Percentiles rank a stretch among this genome's conserved stretches.
phyloP scores from a whole-genome alignment of 2,888 invertebrate species.

The Cheilosia scutellata region DNA sequence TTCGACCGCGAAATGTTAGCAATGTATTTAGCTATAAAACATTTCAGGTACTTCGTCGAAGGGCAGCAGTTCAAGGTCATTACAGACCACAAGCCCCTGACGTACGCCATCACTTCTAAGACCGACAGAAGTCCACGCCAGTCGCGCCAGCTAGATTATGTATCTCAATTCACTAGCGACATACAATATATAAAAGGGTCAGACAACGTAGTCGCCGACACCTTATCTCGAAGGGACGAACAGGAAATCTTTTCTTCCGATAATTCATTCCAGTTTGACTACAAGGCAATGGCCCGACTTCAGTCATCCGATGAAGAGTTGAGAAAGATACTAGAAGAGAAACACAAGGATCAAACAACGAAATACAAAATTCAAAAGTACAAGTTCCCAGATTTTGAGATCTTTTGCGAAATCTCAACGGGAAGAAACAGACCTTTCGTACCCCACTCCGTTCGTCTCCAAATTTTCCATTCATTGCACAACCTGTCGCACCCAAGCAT shows the following conservation, averaged over 20 bases:
- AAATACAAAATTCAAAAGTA: slow-evolving; percentile 41
- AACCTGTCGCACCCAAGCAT: slow-evolving; percentile 50
- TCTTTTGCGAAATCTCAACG: slow-evolving; percentile 48
- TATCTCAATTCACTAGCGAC: slow-evolving; percentile 21
- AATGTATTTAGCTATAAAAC: too few relatives aligned
- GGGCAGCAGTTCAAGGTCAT: too few relatives aligned
- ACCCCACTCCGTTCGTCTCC: background rate
- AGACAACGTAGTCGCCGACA: slow-evolving; percentile 65
- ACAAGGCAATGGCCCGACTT: slow-evolving; percentile 33
- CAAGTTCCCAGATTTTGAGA: slow-evolving; percentile 30
- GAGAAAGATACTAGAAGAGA: slow-evolving; percentile 14
- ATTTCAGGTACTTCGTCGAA: too few relatives aligned
- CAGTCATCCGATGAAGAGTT: slow-evolving; percentile 60
- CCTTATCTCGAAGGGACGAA: slow-evolving; percentile 52
- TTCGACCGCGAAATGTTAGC: too few relatives aligned
- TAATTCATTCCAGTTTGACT: slow-evolving; percentile 20
- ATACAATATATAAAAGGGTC: slow-evolving; percentile 53
- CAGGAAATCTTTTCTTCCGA: slow-evolving; percentile 2
- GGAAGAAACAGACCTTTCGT: slow-evolving; percentile 50
- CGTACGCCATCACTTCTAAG: too few relatives aligned
- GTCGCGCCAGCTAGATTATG: too few relatives aligned
- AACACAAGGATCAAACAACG: slow-evolving; percentile 1
- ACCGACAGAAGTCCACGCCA: too few relatives aligned
- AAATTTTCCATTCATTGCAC: slow-evolving; percentile 43
- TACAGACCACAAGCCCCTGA: too few relatives aligned